Percentiles rank a stretch among this genome's conserved stretches.
Conservation (phyloP, 2,888 invertebrate species). For the Philonicus albiceps region DNA sequence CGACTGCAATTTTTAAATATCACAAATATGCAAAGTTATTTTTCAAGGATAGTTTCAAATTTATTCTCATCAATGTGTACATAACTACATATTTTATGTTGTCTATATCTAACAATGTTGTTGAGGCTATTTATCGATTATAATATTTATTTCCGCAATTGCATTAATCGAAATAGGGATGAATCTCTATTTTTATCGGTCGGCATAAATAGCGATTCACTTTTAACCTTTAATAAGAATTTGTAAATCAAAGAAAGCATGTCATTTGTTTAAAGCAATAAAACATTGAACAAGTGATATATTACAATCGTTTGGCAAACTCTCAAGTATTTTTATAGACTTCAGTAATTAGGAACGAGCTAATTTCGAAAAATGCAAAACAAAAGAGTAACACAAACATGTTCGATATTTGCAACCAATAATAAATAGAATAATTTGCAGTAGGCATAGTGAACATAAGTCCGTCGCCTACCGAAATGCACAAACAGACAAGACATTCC, state of each 20-base stretch:
- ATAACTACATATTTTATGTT: background rate
- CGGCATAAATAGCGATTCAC: background rate
- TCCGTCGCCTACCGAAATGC: background rate
- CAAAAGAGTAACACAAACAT: conserved; percentile 1
- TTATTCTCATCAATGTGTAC: background rate
- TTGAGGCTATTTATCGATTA: background rate
- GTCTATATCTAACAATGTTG: background rate
- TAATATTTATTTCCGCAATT: background rate
- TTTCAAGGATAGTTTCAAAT: too few relatives aligned
- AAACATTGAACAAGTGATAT: conserved; percentile 33
- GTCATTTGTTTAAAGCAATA: conserved; percentile 6
- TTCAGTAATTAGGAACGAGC: conserved; percentile 7
- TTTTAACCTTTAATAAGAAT: conserved; percentile 18
- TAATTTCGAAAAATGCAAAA: conserved; percentile 22
- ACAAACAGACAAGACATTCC: background rate
- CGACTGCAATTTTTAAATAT: too few relatives aligned
- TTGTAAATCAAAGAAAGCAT: conserved; percentile 1
- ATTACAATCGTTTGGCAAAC: conserved; percentile 23
- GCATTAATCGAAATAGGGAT: background rate
- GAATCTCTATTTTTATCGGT: background rate
- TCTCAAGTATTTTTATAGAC: conserved; percentile 9
- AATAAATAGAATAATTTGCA: conserved; percentile 7
- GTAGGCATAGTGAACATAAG: background rate
- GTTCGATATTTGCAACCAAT: conserved; percentile 10
- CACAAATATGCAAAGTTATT: background rate